A percentile compares a stretch with the other conserved stretches of the same genome.
phyloP scores from a whole-genome alignment of 2,888 invertebrate genomes.

The Daptonema setosum region DNA sequence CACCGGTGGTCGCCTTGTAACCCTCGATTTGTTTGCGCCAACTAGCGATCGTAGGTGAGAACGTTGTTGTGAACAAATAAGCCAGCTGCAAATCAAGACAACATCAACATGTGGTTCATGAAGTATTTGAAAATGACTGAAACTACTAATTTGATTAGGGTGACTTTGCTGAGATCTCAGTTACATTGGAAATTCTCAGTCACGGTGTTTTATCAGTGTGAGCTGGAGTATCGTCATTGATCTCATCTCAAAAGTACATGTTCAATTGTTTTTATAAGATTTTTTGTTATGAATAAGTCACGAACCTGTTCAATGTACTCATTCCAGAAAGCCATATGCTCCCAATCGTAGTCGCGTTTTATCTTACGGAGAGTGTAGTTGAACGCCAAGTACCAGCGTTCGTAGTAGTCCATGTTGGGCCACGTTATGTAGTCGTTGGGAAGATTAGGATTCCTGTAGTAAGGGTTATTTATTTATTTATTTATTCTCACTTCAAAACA shows the following conservation, averaged over 20 bases:
- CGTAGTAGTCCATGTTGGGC: conserved; percentile 19
- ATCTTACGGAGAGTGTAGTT: conserved; percentile 21
- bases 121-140: no score
- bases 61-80: conserved; percentile 26
- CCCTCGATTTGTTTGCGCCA: conserved; percentile 15
- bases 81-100: conserved; percentile 15
- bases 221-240: no score
- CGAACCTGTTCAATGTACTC: conserved; percentile 21
- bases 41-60: conserved; percentile 20
- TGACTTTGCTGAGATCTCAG: no score
- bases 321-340: conserved; percentile 22
- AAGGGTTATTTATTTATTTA: no score
- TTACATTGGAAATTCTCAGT: background rate
- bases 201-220: no score
- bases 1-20: conserved; percentile 15
- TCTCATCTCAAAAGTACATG: no score
- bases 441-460: conserved; percentile 21
- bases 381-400: conserved; percentile 25
- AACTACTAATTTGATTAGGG: background rate
- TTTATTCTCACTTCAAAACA: no score
- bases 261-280: no score
- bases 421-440: conserved; percentile 16
- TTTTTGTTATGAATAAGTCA: no score
- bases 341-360: conserved; percentile 19
- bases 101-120: no score